phyloP scores from a whole-genome alignment of 2,113 vertebrate genomes.

The Mesocricetus auratus region DNA sequence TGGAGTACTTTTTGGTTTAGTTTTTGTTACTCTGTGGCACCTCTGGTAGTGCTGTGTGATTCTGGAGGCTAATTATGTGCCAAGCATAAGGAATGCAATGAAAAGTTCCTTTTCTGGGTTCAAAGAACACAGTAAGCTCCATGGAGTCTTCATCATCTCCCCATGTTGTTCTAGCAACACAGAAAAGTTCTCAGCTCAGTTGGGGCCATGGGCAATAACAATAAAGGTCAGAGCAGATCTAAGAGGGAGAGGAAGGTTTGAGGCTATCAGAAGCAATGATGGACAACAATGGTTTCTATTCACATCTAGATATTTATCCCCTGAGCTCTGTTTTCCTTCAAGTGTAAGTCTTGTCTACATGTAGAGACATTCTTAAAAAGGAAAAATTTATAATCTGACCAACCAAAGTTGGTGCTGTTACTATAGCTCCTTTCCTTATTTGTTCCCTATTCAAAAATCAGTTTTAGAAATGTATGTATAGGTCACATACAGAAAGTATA shows the following conservation, averaged over 20 bases:
- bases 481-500: background rate
- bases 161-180: rapidly evolving
- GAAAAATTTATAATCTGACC: background rate
- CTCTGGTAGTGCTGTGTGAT: background rate
- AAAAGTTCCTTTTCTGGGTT: background rate
- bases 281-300: background rate
- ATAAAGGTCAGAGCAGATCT: background rate
- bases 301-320: background rate
- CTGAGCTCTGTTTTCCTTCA: background rate
- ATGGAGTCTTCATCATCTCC: background rate
- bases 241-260: rapidly evolving
- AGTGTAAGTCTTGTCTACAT: background rate
- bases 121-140: background rate
- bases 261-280: rapidly evolving
- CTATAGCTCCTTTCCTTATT: background rate
- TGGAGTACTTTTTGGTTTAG: background rate
- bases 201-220: background rate
- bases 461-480: background rate
- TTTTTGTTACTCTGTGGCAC: background rate
- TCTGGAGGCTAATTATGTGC: background rate
- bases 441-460: background rate
- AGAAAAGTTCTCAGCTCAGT: background rate
- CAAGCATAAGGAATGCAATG: background rate
- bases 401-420: background rate
- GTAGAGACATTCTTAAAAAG: background rate